Evolutionary conservation across 2,888 invertebrate species (phyloP), one percentile per base, ranked within the genome.

Genomic region (Hyposoter dolosus): DNA sequence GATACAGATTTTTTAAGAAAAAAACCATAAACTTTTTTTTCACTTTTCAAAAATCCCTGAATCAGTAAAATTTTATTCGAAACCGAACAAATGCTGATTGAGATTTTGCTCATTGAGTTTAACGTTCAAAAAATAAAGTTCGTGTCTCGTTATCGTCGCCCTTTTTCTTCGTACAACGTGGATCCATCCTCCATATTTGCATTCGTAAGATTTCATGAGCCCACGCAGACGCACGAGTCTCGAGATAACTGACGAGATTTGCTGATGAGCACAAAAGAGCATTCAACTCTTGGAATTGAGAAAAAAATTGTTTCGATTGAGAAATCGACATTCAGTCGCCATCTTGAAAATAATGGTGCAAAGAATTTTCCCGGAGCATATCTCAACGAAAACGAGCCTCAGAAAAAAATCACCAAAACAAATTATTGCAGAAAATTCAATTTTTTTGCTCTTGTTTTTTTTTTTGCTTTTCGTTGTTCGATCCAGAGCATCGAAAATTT

Each of bases 221-320:
- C 65, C 80, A 65, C 65, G 65, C 50, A 65, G 65, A 23, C 35
- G n/a, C n/a, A 50, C 47, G 47, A 60, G 47, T 80, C 50, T 72
- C 72, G 80, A 68, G 75, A 82, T 82, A 69, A 82, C 47, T 50
- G 60, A 66, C 40, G 69, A 82, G 82, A 76, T 45, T 75, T 68
- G 32, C 12, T 68, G 71, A 60, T 28, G 28, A 68, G 68, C 53
- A 17, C 47, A 12, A 47, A 40, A 40, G 66, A 76, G 56, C 82
- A 35, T 76, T 82, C 75, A 82, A 82, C 75, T 56, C 50, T 35
- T 68, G 40, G 68, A 76, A 43, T 68, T 35, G 12, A 28, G 68
- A 4, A 12, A 77, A 68, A n/a, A 43, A 19, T n/a, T 5, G 28
- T 69, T 69, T 10, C 35, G 0, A 35, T 10, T 12, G 9, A 10